These are phyloP conservation scores for Phymanthus crucifer DNA, from an alignment of 92 coral and sea anemone genomes.

Conservation along the genomic window DNA sequence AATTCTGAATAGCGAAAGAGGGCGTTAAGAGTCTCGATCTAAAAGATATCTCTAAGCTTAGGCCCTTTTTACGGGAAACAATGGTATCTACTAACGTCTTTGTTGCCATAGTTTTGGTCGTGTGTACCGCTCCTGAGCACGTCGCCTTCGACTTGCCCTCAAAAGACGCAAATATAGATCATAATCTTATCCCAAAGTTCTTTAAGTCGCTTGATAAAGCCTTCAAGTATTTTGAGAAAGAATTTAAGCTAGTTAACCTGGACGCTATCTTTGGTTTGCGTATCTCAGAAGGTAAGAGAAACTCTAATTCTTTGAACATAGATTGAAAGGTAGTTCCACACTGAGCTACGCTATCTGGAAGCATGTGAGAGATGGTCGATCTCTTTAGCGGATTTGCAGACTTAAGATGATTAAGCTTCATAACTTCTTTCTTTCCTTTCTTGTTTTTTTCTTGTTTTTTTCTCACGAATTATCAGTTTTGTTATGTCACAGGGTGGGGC, in stretches of 20 bases:
- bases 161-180: neutral
- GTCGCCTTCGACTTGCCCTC: neutral
- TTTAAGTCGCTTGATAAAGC: constrained; percentile 39
- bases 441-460: too few species aligned
- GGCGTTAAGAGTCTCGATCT: neutral
- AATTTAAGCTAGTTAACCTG: constrained; percentile 57
- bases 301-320: neutral
- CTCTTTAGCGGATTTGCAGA: too few species aligned
- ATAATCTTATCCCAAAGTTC: neutral
- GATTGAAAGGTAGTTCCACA: too few species aligned
- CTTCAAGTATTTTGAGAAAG: constrained; percentile 47
- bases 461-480: neutral
- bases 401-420: too few species aligned
- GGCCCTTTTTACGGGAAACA: neutral
- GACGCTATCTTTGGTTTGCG: constrained; percentile 74
- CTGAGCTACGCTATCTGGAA: too few species aligned
- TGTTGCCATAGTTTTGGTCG: neutral
- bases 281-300: constrained; percentile 70
- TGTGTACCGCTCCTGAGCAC: neutral
- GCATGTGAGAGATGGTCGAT: too few species aligned
- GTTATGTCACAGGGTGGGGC: neutral
- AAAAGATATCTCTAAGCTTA: neutral
- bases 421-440: too few species aligned
- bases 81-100: neutral
- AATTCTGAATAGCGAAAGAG: too few species aligned